A percentile compares a stretch with the other conserved stretches of the same genome.
phyloP scores from a whole-genome alignment of 2,113 vertebrate species.

The Apodemus speciosus region DNA sequence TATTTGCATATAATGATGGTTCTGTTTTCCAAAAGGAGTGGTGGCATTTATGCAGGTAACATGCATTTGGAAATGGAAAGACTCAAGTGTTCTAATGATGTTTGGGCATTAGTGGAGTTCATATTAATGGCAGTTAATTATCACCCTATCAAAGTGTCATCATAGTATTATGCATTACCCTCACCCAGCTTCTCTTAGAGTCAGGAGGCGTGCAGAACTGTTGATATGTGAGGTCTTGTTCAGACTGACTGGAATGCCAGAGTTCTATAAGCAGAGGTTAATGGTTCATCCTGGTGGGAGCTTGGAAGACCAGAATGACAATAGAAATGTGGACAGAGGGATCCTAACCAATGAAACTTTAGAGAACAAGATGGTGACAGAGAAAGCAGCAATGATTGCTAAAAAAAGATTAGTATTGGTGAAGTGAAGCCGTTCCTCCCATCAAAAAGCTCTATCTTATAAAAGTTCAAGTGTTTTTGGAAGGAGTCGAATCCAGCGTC shows the following conservation, averaged over 20 bases:
- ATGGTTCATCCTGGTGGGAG: not conserved
- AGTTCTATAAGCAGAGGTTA: not conserved
- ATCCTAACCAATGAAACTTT: not conserved
- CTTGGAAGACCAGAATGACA: not conserved
- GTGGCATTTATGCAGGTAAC: not conserved
- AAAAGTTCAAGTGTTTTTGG: not conserved
- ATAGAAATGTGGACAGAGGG: not conserved
- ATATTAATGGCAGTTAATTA: not conserved
- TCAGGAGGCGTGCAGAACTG: not conserved
- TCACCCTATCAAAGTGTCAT: not conserved
- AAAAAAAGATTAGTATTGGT: no score
- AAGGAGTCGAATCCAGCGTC: not conserved
- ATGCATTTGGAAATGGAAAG: not conserved
- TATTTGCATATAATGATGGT: not conserved
- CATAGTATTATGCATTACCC: no score
- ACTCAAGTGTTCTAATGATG: not conserved
- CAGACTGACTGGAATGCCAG: not conserved
- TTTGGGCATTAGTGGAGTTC: not conserved
- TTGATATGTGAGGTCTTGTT: not conserved
- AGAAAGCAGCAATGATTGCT: not conserved
- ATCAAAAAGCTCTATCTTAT: not conserved
- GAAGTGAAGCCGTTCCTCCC: no score
- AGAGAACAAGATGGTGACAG: not conserved
- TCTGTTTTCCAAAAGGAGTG: not conserved
- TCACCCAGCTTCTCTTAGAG: not conserved